These are phyloP conservation scores for Cerceris ruficornis DNA, from an alignment of 2,888 invertebrate genomes.

Conservation along the genomic window DNA sequence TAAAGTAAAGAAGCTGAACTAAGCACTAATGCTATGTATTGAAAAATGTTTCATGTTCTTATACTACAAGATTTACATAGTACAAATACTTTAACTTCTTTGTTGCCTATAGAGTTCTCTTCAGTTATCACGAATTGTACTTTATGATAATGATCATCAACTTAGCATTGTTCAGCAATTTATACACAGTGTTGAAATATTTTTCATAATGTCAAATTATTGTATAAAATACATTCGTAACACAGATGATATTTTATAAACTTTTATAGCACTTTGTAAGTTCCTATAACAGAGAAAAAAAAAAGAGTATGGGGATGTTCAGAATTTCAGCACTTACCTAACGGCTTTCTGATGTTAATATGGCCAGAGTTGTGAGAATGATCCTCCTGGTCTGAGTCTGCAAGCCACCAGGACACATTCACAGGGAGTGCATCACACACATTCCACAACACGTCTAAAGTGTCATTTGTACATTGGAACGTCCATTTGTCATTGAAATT, in stretches of 20 bases:
- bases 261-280: conserved; percentile 25
- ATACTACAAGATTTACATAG: conserved; percentile 5
- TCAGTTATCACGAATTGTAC: no score
- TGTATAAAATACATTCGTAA: conserved; percentile 21
- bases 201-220: not conserved
- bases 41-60: not conserved
- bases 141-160: no score
- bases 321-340: conserved; percentile 82
- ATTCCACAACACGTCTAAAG: conserved; percentile 81
- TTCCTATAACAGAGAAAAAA: conserved; percentile 33
- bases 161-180: not conserved
- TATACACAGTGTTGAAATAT: not conserved
- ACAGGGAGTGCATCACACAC: conserved; percentile 81
- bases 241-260: not conserved
- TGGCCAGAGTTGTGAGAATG: conserved; percentile 79
- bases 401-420: conserved; percentile 80
- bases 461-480: conserved; percentile 70
- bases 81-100: not conserved
- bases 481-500: conserved; percentile 53
- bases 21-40: not conserved
- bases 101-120: not conserved
- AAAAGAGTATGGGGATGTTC: conserved; percentile 17
- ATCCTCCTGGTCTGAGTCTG: conserved; percentile 82
- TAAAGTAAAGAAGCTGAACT: not conserved
- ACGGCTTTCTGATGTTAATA: conserved; percentile 83